Evolutionary conservation across 2,888 invertebrate species (phyloP), one percentile per base, ranked within the genome.

Genomic region (Campaea margaritaria): DNA sequence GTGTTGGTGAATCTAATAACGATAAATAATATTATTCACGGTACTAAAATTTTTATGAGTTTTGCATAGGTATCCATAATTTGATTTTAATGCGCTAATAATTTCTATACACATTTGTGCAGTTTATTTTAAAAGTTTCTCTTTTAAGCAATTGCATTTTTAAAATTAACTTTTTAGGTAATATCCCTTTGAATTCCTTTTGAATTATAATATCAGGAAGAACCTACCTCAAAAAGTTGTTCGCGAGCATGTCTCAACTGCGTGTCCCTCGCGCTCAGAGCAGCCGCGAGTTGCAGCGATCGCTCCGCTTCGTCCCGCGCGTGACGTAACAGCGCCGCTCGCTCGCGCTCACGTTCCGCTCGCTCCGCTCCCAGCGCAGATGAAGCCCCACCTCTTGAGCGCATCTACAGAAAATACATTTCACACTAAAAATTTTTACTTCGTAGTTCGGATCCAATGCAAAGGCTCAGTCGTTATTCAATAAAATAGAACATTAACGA

Each of bases 301-400:
- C 97, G 93, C 83, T 98, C 98, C 0, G 98, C 96, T 77, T 98
- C 97, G 78, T 98, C 98, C 41, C 97, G 93, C 0, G 98, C 98
- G 80, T 97, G 97, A 72, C 97, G 95, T 55, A 98, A 87, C 59
- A 98, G 91, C 67, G 96, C 97, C 94, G 97, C 97, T 52, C 98
- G 95, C 85, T 98, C 98, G 12, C 97, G 93, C 81, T 98, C 98
- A 0, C 96, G 93, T 77, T 97, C 97, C 11, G 94, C 94, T 68
- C 85, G 93, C 73, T 91, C 94, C 69, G 82, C 94, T 75, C 90
- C 94, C 72, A 85, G 82, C 67, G 79, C 96, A 93, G 93, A 98
- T 94, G 87, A 96, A 93, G 89, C 98, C 94, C 83, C 97, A 90
- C 94, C 98, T 95, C 89, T 96, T 91, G 94, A 97, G 80, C 93